Evolutionary conservation across 2,113 vertebrate species (phyloP).

Genomic region (Phyllopteryx taeniolatus): DNA sequence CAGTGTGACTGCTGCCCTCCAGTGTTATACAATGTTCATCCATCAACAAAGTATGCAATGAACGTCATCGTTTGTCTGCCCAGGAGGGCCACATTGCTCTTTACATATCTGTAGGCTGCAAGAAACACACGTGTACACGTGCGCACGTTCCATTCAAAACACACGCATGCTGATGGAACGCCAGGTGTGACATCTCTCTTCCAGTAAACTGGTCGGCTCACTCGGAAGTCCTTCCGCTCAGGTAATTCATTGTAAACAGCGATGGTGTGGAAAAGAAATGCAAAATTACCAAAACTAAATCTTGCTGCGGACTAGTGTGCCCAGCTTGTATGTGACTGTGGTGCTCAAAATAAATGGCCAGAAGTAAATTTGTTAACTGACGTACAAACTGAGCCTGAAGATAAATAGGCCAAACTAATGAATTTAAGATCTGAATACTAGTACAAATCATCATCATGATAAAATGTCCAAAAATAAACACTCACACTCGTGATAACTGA

Average conservation of each 20-base stretch:
- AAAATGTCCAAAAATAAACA: neutral
- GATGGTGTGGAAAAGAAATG: neutral
- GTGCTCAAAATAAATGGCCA: neutral
- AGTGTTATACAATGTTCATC: neutral
- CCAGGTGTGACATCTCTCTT: neutral
- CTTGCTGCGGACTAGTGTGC: neutral
- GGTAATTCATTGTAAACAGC: neutral
- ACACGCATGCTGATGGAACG: constrained; percentile 4
- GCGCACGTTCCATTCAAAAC: neutral
- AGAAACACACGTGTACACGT: neutral
- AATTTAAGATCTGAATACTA: neutral
- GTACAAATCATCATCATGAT: neutral
- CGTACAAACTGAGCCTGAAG: neutral
- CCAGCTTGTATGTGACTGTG: neutral
- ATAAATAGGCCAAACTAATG: neutral
- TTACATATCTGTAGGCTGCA: neutral
- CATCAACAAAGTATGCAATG: neutral
- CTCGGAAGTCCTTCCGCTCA: constrained; percentile 10
- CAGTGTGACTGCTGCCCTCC: neutral
- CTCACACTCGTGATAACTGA: neutral
- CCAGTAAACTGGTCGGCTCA: constrained; percentile 25
- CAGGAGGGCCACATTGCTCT: neutral
- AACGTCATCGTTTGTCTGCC: neutral
- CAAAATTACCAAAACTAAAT: neutral
- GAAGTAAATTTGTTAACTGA: neutral